Percentiles rank a stretch among this genome's conserved stretches.
Evolutionary conservation across 92 coral and sea anemone species (phyloP).

Genomic region (Hydrozoanthus gracilis): DNA sequence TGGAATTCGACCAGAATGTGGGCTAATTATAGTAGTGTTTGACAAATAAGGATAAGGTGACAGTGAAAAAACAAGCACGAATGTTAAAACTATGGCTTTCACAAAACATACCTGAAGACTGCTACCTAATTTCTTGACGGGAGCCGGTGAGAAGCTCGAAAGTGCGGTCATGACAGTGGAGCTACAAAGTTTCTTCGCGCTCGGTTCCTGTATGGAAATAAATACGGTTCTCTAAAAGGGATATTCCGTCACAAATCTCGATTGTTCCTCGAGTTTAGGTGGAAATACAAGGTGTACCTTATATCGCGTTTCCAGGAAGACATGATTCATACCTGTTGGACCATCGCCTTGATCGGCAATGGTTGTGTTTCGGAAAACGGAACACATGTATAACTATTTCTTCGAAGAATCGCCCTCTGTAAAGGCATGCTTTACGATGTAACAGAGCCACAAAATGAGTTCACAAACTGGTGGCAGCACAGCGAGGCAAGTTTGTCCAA

Average conservation of each 20-base stretch:
- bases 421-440: conserved; percentile 31
- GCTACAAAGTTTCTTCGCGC: conserved; percentile 64
- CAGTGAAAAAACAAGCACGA: conserved; percentile 2
- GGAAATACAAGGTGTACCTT: conserved; percentile 30
- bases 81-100: not conserved
- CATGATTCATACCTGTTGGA: conserved; percentile 27
- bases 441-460: conserved; percentile 9
- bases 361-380: conserved; percentile 36
- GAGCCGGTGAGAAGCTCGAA: conserved; percentile 55
- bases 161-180: conserved; percentile 56
- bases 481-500: conserved; percentile 9
- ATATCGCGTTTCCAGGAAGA: conserved; percentile 34
- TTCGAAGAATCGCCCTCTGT: conserved; percentile 43
- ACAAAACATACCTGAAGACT: conserved; percentile 24
- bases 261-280: conserved; percentile 6
- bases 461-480: conserved; percentile 25
- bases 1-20: conserved; percentile 14
- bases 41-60: conserved; percentile 20
- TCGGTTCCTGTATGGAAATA: conserved; percentile 56
- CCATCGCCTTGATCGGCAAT: conserved; percentile 36
- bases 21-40: conserved; percentile 10
- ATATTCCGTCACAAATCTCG: conserved; percentile 25
- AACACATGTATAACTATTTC: conserved; percentile 34
- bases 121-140: conserved; percentile 57
- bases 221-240: not conserved